phyloP scores from a whole-genome alignment of 2,888 invertebrate genomes.

The Serripes groenlandicus region DNA sequence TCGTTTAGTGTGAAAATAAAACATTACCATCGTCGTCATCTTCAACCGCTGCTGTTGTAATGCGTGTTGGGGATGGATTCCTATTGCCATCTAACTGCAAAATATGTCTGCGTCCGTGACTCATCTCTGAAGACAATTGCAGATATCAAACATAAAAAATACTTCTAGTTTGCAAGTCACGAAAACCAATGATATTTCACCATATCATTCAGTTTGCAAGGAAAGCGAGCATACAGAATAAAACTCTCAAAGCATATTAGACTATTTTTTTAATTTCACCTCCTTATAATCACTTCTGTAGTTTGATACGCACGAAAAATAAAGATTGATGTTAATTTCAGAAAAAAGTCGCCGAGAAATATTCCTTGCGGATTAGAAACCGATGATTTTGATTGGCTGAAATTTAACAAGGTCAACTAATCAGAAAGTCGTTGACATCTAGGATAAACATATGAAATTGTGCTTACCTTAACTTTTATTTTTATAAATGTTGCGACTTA shows the following conservation, averaged over 20 bases:
- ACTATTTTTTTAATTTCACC: too few species aligned
- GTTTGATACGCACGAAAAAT: too few species aligned
- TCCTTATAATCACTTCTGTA: too few species aligned
- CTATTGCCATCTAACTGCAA: slow-evolving; percentile 71
- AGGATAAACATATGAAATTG: slow-evolving; percentile 13
- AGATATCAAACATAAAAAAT: too few species aligned
- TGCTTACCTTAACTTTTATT: slow-evolving; percentile 15
- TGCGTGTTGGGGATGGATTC: neutral
- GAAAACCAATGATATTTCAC: too few species aligned
- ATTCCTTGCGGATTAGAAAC: neutral
- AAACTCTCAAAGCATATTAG: too few species aligned
- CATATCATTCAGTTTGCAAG: too few species aligned
- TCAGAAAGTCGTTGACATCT: neutral
- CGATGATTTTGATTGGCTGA: neutral
- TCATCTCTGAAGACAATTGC: slow-evolving; percentile 32
- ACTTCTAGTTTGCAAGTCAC: too few species aligned
- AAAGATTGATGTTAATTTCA: neutral
- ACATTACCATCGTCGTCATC: slow-evolving; percentile 47
- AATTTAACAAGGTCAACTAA: neutral
- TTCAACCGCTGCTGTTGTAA: slow-evolving; percentile 8
- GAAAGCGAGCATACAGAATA: too few species aligned
- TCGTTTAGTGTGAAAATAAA: too few species aligned
- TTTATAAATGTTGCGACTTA: too few species aligned
- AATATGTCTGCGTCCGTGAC: slow-evolving; percentile 65
- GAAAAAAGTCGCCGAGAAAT: neutral